Conservation (phyloP, 64 coral and sea anemone species). For the Porites australiensis region DNA sequence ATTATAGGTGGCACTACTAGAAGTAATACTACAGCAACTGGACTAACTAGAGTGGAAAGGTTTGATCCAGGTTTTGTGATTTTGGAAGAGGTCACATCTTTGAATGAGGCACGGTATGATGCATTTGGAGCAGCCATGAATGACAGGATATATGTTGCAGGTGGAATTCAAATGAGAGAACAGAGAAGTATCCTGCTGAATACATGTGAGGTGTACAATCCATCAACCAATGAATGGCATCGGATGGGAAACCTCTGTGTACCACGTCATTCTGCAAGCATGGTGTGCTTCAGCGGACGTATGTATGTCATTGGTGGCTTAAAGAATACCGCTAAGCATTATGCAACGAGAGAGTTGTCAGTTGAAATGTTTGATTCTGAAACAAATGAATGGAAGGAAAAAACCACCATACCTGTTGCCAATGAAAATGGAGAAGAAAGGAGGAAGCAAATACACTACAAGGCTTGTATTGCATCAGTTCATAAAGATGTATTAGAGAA, state of each 20-base stretch:
- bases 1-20: neutral
- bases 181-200: neutral
- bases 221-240: conserved; percentile 7
- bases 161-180: neutral
- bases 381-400: neutral
- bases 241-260: neutral
- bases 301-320: conserved; percentile 21
- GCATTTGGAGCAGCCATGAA: conserved; percentile 30
- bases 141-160: conserved; percentile 29
- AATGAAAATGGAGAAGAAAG: neutral
- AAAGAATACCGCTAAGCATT: too few species aligned
- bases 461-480: conserved; percentile 6
- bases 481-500: neutral
- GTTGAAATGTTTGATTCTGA: conserved; percentile 24
- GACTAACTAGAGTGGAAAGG: neutral
- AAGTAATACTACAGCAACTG: too few species aligned
- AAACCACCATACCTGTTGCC: neutral
- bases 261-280: conserved; percentile 11
- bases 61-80: neutral
- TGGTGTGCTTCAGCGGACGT: conserved; percentile 10
- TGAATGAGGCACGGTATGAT: neutral
- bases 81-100: neutral
- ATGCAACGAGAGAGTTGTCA: neutral
- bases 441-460: neutral
- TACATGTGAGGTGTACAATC: conserved; percentile 14